Conservation (phyloP, 2,888 invertebrate genomes). For the Morpho deidamia region DNA sequence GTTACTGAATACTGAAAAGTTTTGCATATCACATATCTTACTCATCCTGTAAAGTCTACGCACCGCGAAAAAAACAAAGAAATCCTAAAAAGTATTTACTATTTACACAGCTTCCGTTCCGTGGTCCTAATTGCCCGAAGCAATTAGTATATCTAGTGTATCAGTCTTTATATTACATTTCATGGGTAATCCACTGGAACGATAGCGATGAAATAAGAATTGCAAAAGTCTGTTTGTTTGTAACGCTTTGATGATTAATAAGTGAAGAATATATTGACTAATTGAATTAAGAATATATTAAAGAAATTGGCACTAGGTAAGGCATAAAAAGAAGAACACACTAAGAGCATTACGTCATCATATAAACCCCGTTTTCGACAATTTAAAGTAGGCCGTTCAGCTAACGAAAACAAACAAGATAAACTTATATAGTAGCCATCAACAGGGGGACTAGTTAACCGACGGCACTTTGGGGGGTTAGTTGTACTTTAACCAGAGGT, state of each 20-base stretch:
- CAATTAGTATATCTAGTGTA: too few species aligned
- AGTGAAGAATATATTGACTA: neutral
- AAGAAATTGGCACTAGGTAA: neutral
- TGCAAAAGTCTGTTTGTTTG: neutral
- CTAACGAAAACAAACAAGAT: constrained; percentile 7
- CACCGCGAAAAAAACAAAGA: too few species aligned
- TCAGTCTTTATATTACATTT: too few species aligned
- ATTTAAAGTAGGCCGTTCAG: neutral
- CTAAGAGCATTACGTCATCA: too few species aligned
- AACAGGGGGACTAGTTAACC: neutral
- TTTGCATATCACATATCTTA: too few species aligned
- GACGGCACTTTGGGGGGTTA: constrained; percentile 1
- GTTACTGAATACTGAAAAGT: too few species aligned
- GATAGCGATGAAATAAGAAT: too few species aligned
- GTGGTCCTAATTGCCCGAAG: too few species aligned
- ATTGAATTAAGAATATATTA: neutral
- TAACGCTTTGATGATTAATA: neutral
- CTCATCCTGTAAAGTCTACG: too few species aligned
- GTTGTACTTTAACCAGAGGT: constrained; percentile 32
- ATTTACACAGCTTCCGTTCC: too few species aligned
- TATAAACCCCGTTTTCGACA: neutral
- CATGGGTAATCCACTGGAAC: too few species aligned
- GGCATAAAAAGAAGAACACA: neutral
- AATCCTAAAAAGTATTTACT: too few species aligned
- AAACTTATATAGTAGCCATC: neutral